phyloP scores from a whole-genome alignment of 2,797 vertebrate genomes.

The Takifugu rubripes region DNA sequence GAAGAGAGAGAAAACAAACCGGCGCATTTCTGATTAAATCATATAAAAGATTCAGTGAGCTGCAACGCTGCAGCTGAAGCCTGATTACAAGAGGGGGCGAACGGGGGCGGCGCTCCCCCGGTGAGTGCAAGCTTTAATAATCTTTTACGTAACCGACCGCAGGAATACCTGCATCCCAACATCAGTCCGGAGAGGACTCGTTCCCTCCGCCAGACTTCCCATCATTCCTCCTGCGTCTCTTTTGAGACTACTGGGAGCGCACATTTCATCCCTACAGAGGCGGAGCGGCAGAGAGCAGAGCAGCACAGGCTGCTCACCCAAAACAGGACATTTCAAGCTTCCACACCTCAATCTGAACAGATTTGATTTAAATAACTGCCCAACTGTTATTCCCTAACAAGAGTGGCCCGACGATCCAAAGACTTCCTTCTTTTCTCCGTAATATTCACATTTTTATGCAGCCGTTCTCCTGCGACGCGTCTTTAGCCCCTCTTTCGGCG shows the following conservation, averaged over 20 bases:
- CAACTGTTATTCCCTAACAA: too few relatives aligned
- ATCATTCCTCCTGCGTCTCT: neutral
- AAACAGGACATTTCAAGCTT: too few relatives aligned
- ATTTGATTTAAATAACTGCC: too few relatives aligned
- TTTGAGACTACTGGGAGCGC: neutral
- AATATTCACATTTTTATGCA: neutral
- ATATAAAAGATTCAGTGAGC: slow-evolving; percentile 46
- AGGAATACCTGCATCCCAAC: slow-evolving; percentile 11
- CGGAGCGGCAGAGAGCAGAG: too few relatives aligned
- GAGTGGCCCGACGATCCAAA: neutral
- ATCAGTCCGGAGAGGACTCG: neutral
- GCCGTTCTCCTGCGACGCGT: neutral
- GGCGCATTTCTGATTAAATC: slow-evolving; percentile 37
- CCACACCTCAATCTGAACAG: too few relatives aligned
- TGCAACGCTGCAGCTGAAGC: slow-evolving; percentile 26
- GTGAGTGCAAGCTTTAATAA: slow-evolving; percentile 13
- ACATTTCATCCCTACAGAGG: too few relatives aligned
- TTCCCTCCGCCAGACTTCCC: slow-evolving; percentile 13
- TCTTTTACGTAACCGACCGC: slow-evolving; percentile 17
- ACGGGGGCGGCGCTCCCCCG: slow-evolving; percentile 10
- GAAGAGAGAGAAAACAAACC: slow-evolving; percentile 15
- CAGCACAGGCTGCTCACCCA: too few relatives aligned
- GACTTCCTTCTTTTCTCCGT: too few relatives aligned
- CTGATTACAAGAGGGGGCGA: slow-evolving; percentile 4
- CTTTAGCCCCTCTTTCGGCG: slow-evolving; percentile 3